A percentile compares a stretch with the other conserved stretches of the same genome.
These are phyloP conservation scores for Lumbricus terrestris DNA, from an alignment of 2,888 invertebrate genomes.

Conservation along the genomic window DNA sequence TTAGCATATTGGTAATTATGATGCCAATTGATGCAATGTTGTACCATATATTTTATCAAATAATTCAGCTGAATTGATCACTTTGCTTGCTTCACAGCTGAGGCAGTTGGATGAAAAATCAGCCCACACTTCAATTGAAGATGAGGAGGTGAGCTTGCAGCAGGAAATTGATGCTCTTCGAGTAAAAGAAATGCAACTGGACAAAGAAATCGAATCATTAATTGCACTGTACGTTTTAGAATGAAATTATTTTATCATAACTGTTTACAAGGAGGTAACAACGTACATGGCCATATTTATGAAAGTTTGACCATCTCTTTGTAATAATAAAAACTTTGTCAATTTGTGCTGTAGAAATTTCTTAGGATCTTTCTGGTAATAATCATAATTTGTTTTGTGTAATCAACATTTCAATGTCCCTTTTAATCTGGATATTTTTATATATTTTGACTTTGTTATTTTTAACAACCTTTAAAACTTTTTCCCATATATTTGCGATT, in stretches of 20 bases:
- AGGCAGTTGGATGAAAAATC: not conserved
- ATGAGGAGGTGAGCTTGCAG: not conserved
- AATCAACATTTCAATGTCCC: not conserved
- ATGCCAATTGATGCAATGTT: not conserved
- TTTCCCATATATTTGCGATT: not conserved
- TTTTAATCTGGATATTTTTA: not conserved
- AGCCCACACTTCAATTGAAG: not conserved
- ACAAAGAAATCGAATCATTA: conserved; percentile 8
- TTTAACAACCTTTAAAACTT: not conserved
- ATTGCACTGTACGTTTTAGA: conserved; percentile 1
- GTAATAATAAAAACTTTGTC: not conserved
- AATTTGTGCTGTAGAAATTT: not conserved
- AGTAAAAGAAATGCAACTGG: not conserved
- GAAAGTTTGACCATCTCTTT: not conserved
- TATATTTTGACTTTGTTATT: not conserved
- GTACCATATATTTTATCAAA: not conserved
- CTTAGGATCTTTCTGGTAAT: not conserved
- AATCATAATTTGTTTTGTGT: not conserved
- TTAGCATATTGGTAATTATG: not conserved
- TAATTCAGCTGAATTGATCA: not conserved
- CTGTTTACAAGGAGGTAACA: not conserved
- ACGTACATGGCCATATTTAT: not conserved
- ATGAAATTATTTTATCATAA: conserved; percentile 15
- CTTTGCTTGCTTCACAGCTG: not conserved
- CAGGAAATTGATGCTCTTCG: not conserved